Evolutionary conservation across 2,113 vertebrate genomes (phyloP).

Genomic region (Poecile atricapillus): DNA sequence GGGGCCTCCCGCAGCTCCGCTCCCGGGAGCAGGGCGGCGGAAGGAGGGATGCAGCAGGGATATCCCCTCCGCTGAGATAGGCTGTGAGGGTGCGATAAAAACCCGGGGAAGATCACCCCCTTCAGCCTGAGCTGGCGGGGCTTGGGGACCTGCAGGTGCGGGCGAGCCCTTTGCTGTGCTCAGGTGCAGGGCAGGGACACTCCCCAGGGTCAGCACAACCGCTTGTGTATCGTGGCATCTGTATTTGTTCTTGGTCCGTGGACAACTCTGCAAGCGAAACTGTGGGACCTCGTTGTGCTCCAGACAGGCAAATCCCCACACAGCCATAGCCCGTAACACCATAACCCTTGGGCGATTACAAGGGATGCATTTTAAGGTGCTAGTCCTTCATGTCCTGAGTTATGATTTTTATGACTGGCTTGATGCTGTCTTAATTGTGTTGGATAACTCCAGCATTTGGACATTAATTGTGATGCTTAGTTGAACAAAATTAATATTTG

Average conservation of each 20-base stretch:
- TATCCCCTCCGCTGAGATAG: not conserved
- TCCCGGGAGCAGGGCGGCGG: too few relatives aligned
- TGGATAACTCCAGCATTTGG: not conserved
- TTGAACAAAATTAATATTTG: not conserved
- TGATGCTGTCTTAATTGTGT: not conserved
- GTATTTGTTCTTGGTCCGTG: fast-evolving
- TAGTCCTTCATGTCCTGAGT: not conserved
- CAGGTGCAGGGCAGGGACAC: fast-evolving
- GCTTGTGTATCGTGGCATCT: not conserved
- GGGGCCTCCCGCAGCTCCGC: not conserved
- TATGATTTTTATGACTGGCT: not conserved
- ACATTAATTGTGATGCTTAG: not conserved
- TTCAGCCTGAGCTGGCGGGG: not conserved
- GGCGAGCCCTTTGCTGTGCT: not conserved
- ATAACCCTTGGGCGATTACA: fast-evolving
- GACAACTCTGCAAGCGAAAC: fast-evolving
- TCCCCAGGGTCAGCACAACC: too few relatives aligned
- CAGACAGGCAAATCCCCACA: fast-evolving
- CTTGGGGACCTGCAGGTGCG: not conserved
- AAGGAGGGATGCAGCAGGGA: too few relatives aligned
- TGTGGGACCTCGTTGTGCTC: fast-evolving
- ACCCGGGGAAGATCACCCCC: fast-evolving
- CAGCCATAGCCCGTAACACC: fast-evolving
- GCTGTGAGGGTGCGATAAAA: not conserved
- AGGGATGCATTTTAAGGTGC: not conserved